These are phyloP conservation scores for Alcedo quadribrachys DNA, from an alignment of 2,797 vertebrate species.

Conservation along the genomic window DNA sequence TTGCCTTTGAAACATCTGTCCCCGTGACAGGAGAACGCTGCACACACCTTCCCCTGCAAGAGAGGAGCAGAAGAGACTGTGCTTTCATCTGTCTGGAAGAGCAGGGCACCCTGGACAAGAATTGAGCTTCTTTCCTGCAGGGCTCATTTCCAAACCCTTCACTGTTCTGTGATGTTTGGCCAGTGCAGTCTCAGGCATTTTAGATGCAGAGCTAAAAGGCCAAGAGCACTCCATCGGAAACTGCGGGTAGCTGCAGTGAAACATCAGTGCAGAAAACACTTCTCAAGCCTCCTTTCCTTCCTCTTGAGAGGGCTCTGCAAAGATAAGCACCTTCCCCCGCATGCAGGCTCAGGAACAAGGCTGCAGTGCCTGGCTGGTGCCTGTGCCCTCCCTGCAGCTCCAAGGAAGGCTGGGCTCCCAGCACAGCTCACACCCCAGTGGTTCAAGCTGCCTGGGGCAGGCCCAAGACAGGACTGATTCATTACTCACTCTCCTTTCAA, in stretches of 20 bases:
- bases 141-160: not conserved
- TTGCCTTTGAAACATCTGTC: slow-evolving; percentile 75
- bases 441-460: not conserved
- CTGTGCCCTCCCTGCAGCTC: not conserved
- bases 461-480: not conserved
- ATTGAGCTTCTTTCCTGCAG: rapidly evolving
- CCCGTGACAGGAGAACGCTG: slow-evolving; percentile 70
- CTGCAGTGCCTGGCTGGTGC: rapidly evolving
- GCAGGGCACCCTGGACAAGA: not conserved
- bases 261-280: not conserved
- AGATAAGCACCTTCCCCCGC: not conserved
- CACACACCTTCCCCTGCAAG: slow-evolving; percentile 81
- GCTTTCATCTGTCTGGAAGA: not conserved
- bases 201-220: not conserved
- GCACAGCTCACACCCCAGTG: rapidly evolving
- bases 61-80: not conserved
- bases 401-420: not conserved
- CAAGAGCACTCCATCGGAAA: not conserved
- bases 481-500: rapidly evolving
- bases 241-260: not conserved
- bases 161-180: not conserved
- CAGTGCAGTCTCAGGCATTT: not conserved
- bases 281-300: not conserved
- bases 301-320: not conserved
- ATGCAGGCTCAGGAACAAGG: not conserved